phyloP scores from a whole-genome alignment of 1,140 invertebrate species.

The Pseudomyrmex dendroicus region DNA sequence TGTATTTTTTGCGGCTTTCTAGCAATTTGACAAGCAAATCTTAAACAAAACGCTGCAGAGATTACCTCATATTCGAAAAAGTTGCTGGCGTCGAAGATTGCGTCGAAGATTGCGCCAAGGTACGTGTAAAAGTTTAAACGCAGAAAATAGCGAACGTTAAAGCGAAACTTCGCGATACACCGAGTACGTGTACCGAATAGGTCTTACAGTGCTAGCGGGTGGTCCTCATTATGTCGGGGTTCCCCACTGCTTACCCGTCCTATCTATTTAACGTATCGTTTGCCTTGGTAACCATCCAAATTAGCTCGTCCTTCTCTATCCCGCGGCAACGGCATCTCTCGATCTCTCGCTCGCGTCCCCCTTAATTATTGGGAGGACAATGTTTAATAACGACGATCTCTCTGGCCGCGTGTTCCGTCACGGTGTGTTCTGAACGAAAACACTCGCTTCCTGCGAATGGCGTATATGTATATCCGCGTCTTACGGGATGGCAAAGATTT shows the following conservation, averaged over 20 bases:
- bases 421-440: constrained; percentile 63
- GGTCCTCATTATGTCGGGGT: constrained; percentile 84
- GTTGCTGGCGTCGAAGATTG: not conserved
- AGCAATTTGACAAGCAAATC: not conserved
- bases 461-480: not conserved
- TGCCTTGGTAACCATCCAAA: constrained; percentile 85
- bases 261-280: constrained; percentile 86
- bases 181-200: constrained; percentile 75
- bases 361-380: constrained; percentile 80
- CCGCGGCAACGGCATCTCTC: constrained; percentile 51
- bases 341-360: constrained; percentile 70
- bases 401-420: constrained; percentile 2
- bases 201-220: constrained; percentile 81
- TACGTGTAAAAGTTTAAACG: not conserved
- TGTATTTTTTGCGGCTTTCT: no score
- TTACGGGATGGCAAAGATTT: constrained; percentile 6
- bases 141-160: not conserved
- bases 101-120: not conserved
- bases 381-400: constrained; percentile 77
- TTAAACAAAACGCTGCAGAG: not conserved
- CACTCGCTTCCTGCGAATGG: constrained; percentile 61
- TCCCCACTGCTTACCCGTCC: constrained; percentile 79
- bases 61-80: not conserved
- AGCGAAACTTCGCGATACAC: constrained; percentile 73
- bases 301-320: constrained; percentile 80